Base-by-base conservation (phyloP, 2,888 invertebrate species). In the Nomada hirtipes region DNA sequence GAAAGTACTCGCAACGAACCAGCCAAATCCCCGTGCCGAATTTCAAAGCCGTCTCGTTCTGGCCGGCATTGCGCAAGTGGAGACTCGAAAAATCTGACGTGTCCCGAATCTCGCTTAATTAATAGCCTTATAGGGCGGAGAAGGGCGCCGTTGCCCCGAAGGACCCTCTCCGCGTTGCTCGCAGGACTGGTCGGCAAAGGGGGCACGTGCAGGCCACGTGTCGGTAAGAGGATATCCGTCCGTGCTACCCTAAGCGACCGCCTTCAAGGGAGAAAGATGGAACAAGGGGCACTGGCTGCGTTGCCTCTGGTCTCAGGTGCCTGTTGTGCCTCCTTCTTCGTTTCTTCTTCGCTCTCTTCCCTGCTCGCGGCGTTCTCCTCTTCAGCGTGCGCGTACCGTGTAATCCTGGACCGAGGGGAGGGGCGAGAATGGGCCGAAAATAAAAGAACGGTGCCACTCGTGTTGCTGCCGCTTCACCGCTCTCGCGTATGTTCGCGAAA, bases 221-320 rank as follows among this genome's bases (percentile, higher is more conserved):
- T 92, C 93, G 89, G 93, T 93, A 93, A 93, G 93, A 93, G 93
- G 93, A 93, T 93, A 93, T 93, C 92, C 93, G 92, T 91, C 89
- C 86, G 85, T 82, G 86, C 84, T 83, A 88, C 88, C 88, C 86
- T 86, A 85, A 83, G 76, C 84, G 82, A 75, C 69, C 74, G 82
- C 59, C 83, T 82, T 87, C 85, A 74, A 79, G 71, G 74, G 80
- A 79, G 72, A 74, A 74, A 76, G 75, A 84, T 47, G 52, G 81
- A 78, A 61, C n/a, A 20, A 69, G 68, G 79, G 74, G 71, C 65
- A 76, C 74, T 74, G 75, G 44, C 81, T 73, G 20, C 55, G 67
- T 61, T 55, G 61, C 59, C 65, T 61, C 44, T 29, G 61, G 85
- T 80, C 87, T 91, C 91, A 91, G 91, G 91, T 91, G 91, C 86